These are phyloP conservation scores for Prosapia bicincta DNA, from an alignment of 2,888 invertebrate genomes.

Conservation along the genomic window DNA sequence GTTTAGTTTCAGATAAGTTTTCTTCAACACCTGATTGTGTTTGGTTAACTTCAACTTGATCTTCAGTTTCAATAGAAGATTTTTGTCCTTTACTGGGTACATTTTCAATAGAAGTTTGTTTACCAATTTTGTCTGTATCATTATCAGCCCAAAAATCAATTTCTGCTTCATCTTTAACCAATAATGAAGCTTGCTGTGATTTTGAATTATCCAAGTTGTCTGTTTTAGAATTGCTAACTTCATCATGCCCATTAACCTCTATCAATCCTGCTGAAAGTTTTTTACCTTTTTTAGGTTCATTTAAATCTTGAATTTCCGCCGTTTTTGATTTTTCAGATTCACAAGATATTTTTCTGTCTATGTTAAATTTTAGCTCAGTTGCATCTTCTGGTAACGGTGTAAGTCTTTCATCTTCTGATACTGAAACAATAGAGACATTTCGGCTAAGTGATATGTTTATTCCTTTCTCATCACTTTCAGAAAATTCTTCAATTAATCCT, in stretches of 20 bases:
- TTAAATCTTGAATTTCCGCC: neutral
- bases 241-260: constrained; percentile 44
- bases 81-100: neutral
- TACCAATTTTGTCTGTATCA: neutral
- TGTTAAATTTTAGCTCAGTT: constrained; percentile 1
- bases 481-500: constrained; percentile 47
- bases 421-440: constrained; percentile 62
- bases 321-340: neutral
- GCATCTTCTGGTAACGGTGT: constrained; percentile 15
- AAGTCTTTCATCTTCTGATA: constrained; percentile 57
- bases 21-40: constrained; percentile 34
- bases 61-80: neutral
- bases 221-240: neutral
- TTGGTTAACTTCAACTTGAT: constrained; percentile 37
- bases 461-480: constrained; percentile 47
- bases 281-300: neutral
- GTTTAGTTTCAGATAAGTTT: neutral
- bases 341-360: neutral
- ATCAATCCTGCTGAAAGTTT: constrained; percentile 39
- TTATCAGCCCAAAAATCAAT: neutral
- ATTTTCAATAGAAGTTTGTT: neutral
- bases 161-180: constrained; percentile 10
- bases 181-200: neutral
- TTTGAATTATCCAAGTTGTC: neutral
- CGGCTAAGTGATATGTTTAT: constrained; percentile 47